These are phyloP conservation scores for Matsumurasca onukii DNA, from an alignment of 1,140 invertebrate species.

Conservation along the genomic window DNA sequence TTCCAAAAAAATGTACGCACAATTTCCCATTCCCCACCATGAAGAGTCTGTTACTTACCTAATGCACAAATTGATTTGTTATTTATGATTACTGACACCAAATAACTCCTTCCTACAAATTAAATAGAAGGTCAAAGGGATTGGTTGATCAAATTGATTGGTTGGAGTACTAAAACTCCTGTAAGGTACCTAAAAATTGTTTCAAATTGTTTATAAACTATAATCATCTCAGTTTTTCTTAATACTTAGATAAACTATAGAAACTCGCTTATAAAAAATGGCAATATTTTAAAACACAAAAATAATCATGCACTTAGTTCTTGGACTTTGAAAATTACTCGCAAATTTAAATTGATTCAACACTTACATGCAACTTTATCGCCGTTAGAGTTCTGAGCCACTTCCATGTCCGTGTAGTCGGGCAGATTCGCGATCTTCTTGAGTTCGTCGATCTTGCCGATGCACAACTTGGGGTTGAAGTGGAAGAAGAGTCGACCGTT, in stretches of 20 bases:
- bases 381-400: conserved; percentile 84
- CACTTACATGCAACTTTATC: conserved; percentile 84
- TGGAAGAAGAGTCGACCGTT: conserved; percentile 83
- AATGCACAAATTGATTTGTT: neutral
- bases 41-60: no score
- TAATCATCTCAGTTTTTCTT: no score
- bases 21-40: no score
- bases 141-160: neutral
- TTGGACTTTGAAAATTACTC: no score
- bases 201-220: no score
- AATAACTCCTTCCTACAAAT: neutral
- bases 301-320: no score
- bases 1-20: no score
- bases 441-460: conserved; percentile 69
- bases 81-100: neutral
- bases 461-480: conserved; percentile 92
- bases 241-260: no score
- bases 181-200: no score
- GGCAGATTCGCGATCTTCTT: conserved; percentile 47
- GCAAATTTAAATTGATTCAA: conserved; percentile 56
- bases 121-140: neutral
- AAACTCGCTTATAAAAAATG: no score
- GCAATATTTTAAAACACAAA: no score
- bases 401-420: conserved; percentile 67
- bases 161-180: neutral